These are phyloP conservation scores for Ariolimax columbianus DNA, from an alignment of 2,888 invertebrate genomes.

Conservation along the genomic window DNA sequence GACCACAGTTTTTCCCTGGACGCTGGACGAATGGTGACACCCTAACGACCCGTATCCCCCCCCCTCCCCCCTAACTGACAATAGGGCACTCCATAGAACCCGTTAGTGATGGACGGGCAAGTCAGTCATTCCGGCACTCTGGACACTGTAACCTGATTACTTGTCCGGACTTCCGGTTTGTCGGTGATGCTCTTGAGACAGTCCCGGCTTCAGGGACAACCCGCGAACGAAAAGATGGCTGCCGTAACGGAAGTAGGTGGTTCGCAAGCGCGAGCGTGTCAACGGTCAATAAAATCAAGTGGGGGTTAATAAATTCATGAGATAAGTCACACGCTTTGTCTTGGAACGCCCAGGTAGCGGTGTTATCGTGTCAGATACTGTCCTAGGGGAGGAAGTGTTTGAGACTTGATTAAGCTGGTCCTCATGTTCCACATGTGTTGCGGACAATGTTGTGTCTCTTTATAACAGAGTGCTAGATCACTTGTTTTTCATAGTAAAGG, in stretches of 20 bases:
- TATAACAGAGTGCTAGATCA: too few relatives aligned
- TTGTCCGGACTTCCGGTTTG: slow-evolving; percentile 35
- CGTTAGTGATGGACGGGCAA: slow-evolving; percentile 2
- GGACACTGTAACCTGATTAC: slow-evolving; percentile 40
- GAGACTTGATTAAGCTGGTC: too few relatives aligned
- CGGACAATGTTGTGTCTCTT: too few relatives aligned
- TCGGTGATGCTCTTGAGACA: slow-evolving; percentile 13
- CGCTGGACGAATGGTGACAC: neutral
- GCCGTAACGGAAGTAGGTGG: neutral
- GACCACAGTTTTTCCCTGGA: neutral
- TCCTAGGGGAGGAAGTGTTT: too few relatives aligned
- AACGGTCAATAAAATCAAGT: neutral
- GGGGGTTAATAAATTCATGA: neutral
- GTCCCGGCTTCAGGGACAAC: neutral
- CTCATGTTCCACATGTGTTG: too few relatives aligned
- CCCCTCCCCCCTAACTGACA: neutral
- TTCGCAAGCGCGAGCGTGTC: neutral
- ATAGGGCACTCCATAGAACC: slow-evolving; percentile 6
- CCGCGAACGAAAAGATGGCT: neutral
- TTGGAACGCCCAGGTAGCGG: too few relatives aligned
- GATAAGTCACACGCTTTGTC: neutral
- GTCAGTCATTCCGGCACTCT: slow-evolving; percentile 31
- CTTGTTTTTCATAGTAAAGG: too few relatives aligned
- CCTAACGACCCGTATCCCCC: slow-evolving; percentile 17
- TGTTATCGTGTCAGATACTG: too few relatives aligned